phyloP scores from a whole-genome alignment of 2,797 vertebrate species.

The Cuculus canorus region DNA sequence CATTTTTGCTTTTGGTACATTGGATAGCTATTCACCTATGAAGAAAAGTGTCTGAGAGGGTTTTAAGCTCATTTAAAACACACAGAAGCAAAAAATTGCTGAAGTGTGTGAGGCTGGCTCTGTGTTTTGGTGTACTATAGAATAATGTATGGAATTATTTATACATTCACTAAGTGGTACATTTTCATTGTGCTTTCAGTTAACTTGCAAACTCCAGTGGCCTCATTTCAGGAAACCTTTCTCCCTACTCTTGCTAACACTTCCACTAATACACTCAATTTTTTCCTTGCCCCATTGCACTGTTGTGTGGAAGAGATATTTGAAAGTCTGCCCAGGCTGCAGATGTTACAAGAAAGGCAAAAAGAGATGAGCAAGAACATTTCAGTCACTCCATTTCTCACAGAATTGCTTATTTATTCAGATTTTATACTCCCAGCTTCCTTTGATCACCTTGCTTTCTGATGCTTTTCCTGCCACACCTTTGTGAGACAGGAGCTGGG shows the following conservation, averaged over 20 bases:
- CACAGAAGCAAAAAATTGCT: conserved; percentile 38
- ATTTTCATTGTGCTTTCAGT: conserved; percentile 28
- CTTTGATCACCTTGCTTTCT: not conserved
- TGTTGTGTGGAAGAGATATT: not conserved
- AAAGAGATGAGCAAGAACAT: not conserved
- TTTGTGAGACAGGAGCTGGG: not conserved
- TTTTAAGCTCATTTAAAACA: conserved; percentile 64
- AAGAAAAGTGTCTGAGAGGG: conserved; percentile 56
- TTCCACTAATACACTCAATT: not conserved
- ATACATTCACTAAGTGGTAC: not conserved
- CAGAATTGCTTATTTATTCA: conserved; percentile 7
- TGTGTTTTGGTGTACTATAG: conserved; percentile 53
- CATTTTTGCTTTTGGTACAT: conserved; percentile 64
- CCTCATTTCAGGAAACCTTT: not conserved
- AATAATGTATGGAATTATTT: conserved; percentile 58
- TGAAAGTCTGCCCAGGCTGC: not conserved
- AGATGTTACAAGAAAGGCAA: not conserved
- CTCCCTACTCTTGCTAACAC: not conserved
- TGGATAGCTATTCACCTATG: conserved; percentile 65
- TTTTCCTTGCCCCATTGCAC: not conserved
- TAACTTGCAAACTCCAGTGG: conserved; percentile 4
- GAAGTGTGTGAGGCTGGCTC: conserved; percentile 35
- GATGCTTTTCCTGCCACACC: not conserved
- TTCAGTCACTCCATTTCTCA: not conserved
- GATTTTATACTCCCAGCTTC: not conserved